Evolutionary conservation across 37 sponge, comb jelly and placozoan species (phyloP).

Genomic region (Hexactinellida sp.): DNA sequence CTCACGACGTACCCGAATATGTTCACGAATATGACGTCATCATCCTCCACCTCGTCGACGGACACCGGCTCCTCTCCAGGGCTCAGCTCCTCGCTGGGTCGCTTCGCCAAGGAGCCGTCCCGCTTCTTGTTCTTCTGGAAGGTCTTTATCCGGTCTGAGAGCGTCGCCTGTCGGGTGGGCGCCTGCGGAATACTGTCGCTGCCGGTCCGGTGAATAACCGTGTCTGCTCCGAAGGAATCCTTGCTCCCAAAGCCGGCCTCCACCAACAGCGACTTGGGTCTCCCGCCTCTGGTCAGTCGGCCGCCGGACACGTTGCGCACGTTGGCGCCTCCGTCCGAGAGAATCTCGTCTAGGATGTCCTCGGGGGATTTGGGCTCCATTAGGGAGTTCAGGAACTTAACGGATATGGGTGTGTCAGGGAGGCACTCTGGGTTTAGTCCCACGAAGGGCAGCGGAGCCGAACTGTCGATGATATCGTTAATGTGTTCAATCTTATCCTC

Average conservation of each 20-base stretch:
- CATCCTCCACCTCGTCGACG: background rate
- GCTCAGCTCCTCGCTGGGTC: background rate
- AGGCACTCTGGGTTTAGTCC: background rate
- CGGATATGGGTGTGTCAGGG: background rate
- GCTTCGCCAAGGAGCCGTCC: background rate
- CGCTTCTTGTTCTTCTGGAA: background rate
- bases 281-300: background rate
- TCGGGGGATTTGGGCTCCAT: slow-evolving; percentile 1
- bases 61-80: background rate
- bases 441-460: background rate
- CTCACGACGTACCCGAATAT: background rate
- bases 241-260: background rate
- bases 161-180: background rate
- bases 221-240: background rate
- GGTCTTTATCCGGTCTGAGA: background rate
- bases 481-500: background rate
- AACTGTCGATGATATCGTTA: background rate
- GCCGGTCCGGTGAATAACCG: background rate
- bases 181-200: background rate
- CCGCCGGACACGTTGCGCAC: background rate
- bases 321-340: background rate
- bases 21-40: background rate
- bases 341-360: background rate
- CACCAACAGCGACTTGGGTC: background rate
- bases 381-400: slow-evolving; percentile 5